These are phyloP conservation scores for Amphipyra berbera DNA, from an alignment of 2,888 invertebrate species.

Conservation along the genomic window DNA sequence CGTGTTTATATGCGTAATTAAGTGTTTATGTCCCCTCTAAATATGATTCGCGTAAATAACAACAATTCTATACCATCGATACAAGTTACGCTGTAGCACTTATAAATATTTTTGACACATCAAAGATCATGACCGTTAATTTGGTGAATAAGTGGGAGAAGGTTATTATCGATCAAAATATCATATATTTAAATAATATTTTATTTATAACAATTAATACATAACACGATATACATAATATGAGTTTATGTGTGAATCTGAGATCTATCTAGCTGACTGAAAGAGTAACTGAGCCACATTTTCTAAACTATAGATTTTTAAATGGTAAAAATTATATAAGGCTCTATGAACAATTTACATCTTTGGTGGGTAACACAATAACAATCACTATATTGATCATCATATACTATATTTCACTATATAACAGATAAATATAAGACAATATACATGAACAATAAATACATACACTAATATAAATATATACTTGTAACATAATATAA, in stretches of 20 bases:
- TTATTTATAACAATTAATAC: constrained; percentile 35
- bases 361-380: constrained; percentile 28
- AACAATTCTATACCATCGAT: too few species aligned
- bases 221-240: constrained; percentile 24
- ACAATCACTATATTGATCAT: constrained; percentile 17
- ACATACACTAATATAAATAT: constrained; percentile 33
- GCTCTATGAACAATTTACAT: constrained; percentile 12
- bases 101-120: too few species aligned
- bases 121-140: background rate
- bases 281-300: constrained; percentile 28
- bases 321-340: constrained; percentile 4
- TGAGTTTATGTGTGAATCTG: constrained; percentile 28
- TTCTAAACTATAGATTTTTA: constrained; percentile 11
- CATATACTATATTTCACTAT: constrained; percentile 23
- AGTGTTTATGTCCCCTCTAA: too few species aligned
- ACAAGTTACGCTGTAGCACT: too few species aligned
- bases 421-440: constrained; percentile 17
- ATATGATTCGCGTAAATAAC: too few species aligned
- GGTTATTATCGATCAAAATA: background rate
- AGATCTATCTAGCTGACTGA: constrained; percentile 48
- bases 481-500: constrained; percentile 22
- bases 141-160: background rate
- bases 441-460: constrained; percentile 26
- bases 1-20: too few species aligned
- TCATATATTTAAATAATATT: constrained; percentile 8